A percentile compares a stretch with the other conserved stretches of the same genome.
These are phyloP conservation scores for Scrobipalpa atriplicella DNA, from an alignment of 2,888 invertebrate genomes.

Conservation along the genomic window DNA sequence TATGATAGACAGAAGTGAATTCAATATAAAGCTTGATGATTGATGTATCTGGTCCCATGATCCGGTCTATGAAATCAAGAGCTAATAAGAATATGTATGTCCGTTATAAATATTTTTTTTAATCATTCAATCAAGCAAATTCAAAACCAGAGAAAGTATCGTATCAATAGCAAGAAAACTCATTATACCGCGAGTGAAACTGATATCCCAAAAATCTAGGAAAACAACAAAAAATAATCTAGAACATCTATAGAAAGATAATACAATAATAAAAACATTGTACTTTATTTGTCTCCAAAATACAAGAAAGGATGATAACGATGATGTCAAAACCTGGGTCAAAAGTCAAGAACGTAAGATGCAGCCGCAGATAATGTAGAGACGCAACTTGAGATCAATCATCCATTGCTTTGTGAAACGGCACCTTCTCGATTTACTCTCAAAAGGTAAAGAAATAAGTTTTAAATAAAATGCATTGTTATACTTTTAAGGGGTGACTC, in stretches of 20 bases:
- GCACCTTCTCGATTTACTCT: neutral
- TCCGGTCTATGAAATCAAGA: no score
- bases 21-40: neutral
- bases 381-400: conserved; percentile 6
- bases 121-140: no score
- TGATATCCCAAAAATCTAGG: no score
- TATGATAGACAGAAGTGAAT: neutral
- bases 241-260: no score
- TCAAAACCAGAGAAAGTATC: no score
- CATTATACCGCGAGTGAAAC: no score
- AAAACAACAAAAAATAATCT: no score
- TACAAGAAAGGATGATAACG: neutral
- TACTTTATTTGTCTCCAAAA: no score
- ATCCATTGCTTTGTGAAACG: neutral
- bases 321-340: conserved; percentile 3
- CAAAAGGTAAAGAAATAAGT: neutral
- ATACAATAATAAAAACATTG: no score
- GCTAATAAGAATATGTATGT: no score
- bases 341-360: conserved; percentile 21
- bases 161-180: no score
- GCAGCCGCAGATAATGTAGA: neutral
- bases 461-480: neutral
- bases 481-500: conserved; percentile 1
- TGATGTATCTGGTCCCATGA: neutral
- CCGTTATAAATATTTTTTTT: no score